Evolutionary conservation across 2,113 vertebrate species (phyloP), one percentile per base, ranked within the genome.

Genomic region (Carollia perspicillata): DNA sequence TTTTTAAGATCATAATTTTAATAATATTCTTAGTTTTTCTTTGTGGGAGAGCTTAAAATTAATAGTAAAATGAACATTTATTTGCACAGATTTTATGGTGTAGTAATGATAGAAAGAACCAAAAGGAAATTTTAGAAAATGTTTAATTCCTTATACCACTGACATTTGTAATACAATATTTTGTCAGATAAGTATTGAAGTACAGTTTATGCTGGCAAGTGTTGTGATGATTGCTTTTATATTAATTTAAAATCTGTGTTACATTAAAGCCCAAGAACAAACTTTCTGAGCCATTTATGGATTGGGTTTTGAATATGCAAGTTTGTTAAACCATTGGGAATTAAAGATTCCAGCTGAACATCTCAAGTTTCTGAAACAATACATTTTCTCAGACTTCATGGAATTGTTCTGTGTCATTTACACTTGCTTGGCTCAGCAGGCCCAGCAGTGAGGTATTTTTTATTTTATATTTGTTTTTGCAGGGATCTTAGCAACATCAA

Each of bases 401-500:
- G 97, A 98, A 98, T 98, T 98, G 98, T 98, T 98, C 97, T 98
- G 96, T 98, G 98, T 97, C 97, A 97, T 98, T 98, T 98, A 98
- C 60, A 4, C 94, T 98, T 90, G 86, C 96, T 98, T 98, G 98
- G 98, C 98, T 97, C 94, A 0, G 78, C 88, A 98, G 94, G 96
- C 97, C 90, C 90, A 97, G 97, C 77, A 97, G 88, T 98, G 98
- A 98, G 97, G 98, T 98, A 97, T 98, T 98, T 98, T 98, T 98
- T 97, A 95, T 98, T 98, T 98, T 96, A 96, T 98, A 97, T 98
- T 97, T 96, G 98, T 98, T 98, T 98, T 98, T 97, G 71, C 98
- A 99, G 99, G 99, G 99, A 99, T 99, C 99, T 99, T 97, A 99
- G 99, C 98, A 99, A 99, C 98, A 99, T 99, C 98, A 99, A 99